Evolutionary conservation across 2,113 vertebrate species (phyloP), one percentile per base, ranked within the genome.

Genomic region (Drymodes brunneopygia): DNA sequence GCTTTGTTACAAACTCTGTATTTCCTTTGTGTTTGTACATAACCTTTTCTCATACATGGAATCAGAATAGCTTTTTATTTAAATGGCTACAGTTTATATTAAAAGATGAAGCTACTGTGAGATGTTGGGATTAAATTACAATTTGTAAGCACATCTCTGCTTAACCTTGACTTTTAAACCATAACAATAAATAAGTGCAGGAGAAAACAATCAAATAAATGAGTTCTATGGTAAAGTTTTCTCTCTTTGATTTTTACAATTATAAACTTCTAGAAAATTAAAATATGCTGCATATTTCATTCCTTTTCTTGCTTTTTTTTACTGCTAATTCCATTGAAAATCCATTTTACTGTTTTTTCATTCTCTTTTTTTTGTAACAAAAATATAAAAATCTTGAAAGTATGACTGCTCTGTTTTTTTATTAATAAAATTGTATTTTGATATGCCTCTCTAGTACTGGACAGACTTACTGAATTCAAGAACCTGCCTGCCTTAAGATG

Each of bases 381-480:
- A 31, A 54, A 54, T 7, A 15, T 4, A 44, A 5, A 53, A 42
- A 42, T 42, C 42, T 42, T 13, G 42, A 42, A 42, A 42, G 42
- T 15, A 42, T 42, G 42, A 42, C 42, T 15, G 42, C 42, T 42
- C 42, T 42, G 42, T 42, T 42, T 42, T 42, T 42, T 42, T 42
- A 42, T 13, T 10, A 42, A 42, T 42, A 42, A 42, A 42, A 42
- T 42, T 42, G 42, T 42, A 13, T 42, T 42, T 42, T 42, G 42
- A 42, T 42, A 42, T 42, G 42, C 42, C 42, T 42, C 42, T 42
- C 42, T 42, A 42, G 42, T 38, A 38, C 33, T 74, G 86, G 64
- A 92, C 56, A 66, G 66, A 73, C n/a, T 58, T 70, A 80, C 15
- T 87, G 72, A 90, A 85, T 95, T 93, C 84, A 88, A 64, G 83